Percentiles rank a stretch among this genome's conserved stretches.
Conservation (phyloP, 2,888 invertebrate genomes). For the Eristalis tenax region DNA sequence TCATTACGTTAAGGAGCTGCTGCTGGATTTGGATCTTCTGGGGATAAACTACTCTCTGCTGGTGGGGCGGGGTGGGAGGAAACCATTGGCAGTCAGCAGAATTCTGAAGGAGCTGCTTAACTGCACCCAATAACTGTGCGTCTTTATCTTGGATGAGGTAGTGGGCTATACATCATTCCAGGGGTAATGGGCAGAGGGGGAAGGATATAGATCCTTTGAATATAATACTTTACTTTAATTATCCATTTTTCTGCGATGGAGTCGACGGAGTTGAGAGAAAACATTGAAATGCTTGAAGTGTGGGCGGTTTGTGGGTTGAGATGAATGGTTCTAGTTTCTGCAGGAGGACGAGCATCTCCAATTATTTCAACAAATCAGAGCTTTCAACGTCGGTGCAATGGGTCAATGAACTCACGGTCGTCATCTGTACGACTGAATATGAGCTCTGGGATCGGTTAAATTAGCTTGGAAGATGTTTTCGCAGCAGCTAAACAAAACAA, state of each 20-base stretch:
- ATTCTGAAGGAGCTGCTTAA: neutral
- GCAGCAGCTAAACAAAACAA: too few relatives aligned
- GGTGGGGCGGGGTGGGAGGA: neutral
- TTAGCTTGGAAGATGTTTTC: too few relatives aligned
- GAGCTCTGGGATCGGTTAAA: too few relatives aligned
- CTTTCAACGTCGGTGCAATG: too few relatives aligned
- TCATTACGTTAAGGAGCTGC: conserved; percentile 60
- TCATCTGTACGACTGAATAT: too few relatives aligned
- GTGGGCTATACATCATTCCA: neutral
- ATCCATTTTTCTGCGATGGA: neutral
- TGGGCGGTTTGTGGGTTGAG: too few relatives aligned
- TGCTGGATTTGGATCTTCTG: conserved; percentile 45
- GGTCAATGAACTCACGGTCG: too few relatives aligned
- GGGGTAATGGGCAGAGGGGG: neutral
- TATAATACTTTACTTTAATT: neutral
- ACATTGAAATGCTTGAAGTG: neutral
- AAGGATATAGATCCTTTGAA: neutral
- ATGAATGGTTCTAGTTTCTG: too few relatives aligned
- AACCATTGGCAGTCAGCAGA: conserved; percentile 7
- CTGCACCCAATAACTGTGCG: conserved; percentile 33
- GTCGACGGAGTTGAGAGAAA: neutral
- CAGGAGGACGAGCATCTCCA: too few relatives aligned
- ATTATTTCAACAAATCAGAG: too few relatives aligned
- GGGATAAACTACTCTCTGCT: conserved; percentile 42
- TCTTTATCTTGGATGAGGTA: conserved; percentile 12